Evolutionary conservation across 2,113 vertebrate species (phyloP), one percentile per base, ranked within the genome.

Genomic region (Indri indri): DNA sequence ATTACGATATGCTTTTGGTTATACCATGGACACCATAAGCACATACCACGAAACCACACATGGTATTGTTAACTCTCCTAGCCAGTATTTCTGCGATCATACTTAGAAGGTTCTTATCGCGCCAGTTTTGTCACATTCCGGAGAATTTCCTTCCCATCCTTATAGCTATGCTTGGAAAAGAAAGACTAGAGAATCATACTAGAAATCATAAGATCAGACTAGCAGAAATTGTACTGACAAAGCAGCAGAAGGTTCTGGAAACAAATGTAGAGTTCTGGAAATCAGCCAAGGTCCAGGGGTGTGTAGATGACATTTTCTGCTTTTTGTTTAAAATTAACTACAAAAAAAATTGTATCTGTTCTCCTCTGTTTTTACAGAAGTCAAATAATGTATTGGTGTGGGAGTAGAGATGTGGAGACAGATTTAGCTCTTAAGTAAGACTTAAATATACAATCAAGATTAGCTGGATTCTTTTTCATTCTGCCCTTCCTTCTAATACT

Each of bases 381-480:
- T 66, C 54, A 54, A 63, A 70, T 94, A 71, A 91, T 77, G 80
- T 89, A 80, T 92, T 79, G 27, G 54, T 83, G 34, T 93, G 47
- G 50, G 34, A 27, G 34, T 63, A 47, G 61, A 73, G 22, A 86
- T 16, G 37, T 63, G 23, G 65, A 80, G 71, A 92, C 82, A 95
- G 85, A 95, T 90, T 95, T 96, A 96, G 74, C 30, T 91, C 71
- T 83, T 37, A 89, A 88, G 91, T 90, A 90, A 90, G 27, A 40
- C 47, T 92, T 92, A 85, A 95, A 83, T 93, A 92, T 80, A 52
- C 3, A 70, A 68, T 92, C 52, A 71, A 90, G 83, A 84, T 95
- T 96, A 95, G 52, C 59, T 93, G 32, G 63, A 76, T 71, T 97
- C 37, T n/a, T 95, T 95, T 96, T 90, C 59, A 76, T 91, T 88